phyloP scores from a whole-genome alignment of 2,888 invertebrate species.

The Drosophila mimica region DNA sequence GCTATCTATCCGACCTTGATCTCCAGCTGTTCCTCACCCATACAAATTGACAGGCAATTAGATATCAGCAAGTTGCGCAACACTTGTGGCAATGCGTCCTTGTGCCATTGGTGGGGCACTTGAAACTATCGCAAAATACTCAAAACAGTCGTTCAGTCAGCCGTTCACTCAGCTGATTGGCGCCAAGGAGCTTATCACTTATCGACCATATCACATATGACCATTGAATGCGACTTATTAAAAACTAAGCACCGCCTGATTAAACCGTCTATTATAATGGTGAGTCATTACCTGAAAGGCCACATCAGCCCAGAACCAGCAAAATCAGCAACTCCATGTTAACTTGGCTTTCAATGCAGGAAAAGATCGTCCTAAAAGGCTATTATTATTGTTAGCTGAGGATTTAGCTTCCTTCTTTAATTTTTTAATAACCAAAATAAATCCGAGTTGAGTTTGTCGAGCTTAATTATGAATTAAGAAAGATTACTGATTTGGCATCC shows the following conservation, averaged over 20 bases:
- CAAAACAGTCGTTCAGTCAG: not conserved
- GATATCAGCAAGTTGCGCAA: constrained; percentile 19
- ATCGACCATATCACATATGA: constrained; percentile 41
- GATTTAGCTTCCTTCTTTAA: not conserved
- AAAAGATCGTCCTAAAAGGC: not conserved
- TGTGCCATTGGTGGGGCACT: constrained; percentile 14
- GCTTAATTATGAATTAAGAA: not conserved
- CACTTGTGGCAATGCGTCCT: constrained; percentile 1
- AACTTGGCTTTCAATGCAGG: not conserved
- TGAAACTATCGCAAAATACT: constrained; percentile 2
- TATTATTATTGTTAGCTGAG: not conserved
- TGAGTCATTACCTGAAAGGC: not conserved
- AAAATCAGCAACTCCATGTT: not conserved
- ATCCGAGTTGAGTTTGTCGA: not conserved
- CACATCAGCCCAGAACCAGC: not conserved
- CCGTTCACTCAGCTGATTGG: constrained; percentile 20
- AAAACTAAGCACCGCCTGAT: constrained; percentile 30
- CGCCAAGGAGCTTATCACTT: constrained; percentile 64
- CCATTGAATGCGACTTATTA: constrained; percentile 36
- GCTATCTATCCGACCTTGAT: constrained; percentile 24
- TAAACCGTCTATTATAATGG: constrained; percentile 16
- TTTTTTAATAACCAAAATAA: not conserved
- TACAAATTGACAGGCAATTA: constrained; percentile 14
- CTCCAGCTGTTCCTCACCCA: constrained; percentile 13
- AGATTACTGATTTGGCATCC: too few relatives aligned